phyloP scores from a whole-genome alignment of 2,113 vertebrate genomes.

The Podilymbus podiceps region DNA sequence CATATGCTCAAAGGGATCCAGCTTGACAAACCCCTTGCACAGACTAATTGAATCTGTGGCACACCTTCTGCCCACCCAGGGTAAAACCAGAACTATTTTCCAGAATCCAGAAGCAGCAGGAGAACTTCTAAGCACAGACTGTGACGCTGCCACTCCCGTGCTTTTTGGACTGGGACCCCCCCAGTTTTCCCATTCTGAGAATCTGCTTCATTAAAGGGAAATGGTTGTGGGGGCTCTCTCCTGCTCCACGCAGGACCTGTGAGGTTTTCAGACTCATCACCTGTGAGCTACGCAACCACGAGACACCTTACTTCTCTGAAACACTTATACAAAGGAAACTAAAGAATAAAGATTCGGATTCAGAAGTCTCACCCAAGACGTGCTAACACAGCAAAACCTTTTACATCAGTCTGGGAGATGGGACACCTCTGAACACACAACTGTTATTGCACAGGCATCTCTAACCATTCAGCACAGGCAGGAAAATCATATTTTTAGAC shows the following conservation, averaged over 20 bases:
- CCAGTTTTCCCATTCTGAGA: background rate
- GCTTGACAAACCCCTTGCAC: background rate
- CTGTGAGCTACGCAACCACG: fast-evolving
- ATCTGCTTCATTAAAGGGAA: background rate
- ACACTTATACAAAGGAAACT: background rate
- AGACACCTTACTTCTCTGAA: background rate
- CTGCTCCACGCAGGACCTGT: no score
- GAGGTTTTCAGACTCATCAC: background rate
- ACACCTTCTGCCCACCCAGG: background rate
- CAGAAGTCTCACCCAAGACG: background rate
- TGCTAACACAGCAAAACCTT: no score
- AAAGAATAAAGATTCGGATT: background rate
- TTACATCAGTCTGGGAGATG: background rate
- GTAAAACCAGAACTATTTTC: fast-evolving
- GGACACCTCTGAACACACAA: background rate
- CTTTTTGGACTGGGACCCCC: no score
- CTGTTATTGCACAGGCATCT: background rate
- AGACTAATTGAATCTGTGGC: fast-evolving
- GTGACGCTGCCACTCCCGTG: fast-evolving
- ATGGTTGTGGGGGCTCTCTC: background rate
- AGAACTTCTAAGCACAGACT: fast-evolving
- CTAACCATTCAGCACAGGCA: background rate
- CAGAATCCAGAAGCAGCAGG: background rate
- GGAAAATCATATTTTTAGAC: background rate
- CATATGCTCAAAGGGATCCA: background rate